phyloP scores from a whole-genome alignment of 2,113 vertebrate genomes.

The Gallinago jamesoni region DNA sequence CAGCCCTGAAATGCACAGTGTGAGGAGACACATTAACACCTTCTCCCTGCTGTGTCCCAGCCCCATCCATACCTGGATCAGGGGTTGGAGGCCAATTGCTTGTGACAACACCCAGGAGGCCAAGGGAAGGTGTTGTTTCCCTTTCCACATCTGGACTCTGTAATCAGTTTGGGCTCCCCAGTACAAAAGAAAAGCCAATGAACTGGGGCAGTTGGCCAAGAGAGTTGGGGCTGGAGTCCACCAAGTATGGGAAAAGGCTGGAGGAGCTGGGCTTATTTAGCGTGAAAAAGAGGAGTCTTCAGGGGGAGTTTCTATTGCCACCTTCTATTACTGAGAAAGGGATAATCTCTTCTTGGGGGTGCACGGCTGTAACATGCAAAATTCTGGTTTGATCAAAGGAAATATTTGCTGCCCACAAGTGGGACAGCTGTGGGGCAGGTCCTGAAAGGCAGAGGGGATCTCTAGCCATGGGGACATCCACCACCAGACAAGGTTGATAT shows the following conservation, averaged over 20 bases:
- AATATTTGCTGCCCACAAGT: background rate
- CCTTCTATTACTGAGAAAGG: background rate
- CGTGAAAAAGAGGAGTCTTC: background rate
- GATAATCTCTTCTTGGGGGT: background rate
- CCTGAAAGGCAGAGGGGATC: background rate
- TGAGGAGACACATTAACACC: rapidly evolving
- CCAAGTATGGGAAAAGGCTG: background rate
- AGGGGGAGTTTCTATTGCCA: too few species aligned
- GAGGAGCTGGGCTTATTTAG: background rate
- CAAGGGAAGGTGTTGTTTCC: background rate
- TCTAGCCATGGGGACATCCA: background rate
- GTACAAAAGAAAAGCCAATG: background rate
- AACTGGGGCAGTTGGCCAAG: background rate
- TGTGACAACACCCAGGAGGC: background rate
- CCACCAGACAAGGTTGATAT: background rate
- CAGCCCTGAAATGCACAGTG: constrained; percentile 69
- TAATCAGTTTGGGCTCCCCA: background rate
- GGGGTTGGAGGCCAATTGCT: rapidly evolving
- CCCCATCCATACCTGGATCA: background rate
- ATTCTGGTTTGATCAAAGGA: background rate
- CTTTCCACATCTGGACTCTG: background rate
- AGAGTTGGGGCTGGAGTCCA: background rate
- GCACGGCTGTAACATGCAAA: background rate
- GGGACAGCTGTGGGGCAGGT: background rate
- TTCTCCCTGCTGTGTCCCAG: background rate